Percentiles rank a stretch among this genome's conserved stretches.
phyloP scores from a whole-genome alignment of 2,113 vertebrate genomes.

The Trematocara macrostoma region DNA sequence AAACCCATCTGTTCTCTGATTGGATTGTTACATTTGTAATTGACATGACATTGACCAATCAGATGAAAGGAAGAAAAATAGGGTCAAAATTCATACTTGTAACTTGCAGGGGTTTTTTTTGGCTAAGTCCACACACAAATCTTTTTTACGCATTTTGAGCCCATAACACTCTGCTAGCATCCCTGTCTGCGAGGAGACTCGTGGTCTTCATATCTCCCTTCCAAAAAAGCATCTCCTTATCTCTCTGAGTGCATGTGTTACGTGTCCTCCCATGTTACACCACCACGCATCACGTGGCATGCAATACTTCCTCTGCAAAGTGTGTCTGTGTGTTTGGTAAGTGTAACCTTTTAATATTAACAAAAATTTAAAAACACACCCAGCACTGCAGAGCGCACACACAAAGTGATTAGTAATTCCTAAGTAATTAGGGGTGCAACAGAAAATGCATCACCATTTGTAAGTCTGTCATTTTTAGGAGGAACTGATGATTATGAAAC shows the following conservation, averaged over 20 bases:
- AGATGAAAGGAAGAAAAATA: no score
- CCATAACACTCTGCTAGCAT: neutral
- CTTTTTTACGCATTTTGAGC: no score
- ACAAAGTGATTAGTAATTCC: neutral
- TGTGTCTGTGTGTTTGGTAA: neutral
- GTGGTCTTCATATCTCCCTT: neutral
- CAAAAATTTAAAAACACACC: no score
- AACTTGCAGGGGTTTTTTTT: no score
- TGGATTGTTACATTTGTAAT: no score
- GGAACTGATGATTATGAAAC: neutral
- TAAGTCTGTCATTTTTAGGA: neutral
- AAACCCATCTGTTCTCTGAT: no score
- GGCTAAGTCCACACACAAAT: no score
- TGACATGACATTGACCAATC: no score
- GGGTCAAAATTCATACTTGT: no score
- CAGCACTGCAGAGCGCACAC: no score
- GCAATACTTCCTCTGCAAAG: neutral
- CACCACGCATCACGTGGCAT: neutral
- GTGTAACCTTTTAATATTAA: no score
- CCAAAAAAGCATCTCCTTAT: neutral
- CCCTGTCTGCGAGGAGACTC: neutral
- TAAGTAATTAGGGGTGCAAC: neutral
- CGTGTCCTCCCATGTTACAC: neutral
- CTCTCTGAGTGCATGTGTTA: neutral
- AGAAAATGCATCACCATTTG: neutral